phyloP scores from a whole-genome alignment of 1,140 invertebrate genomes.

The Cecropterus lyciades region DNA sequence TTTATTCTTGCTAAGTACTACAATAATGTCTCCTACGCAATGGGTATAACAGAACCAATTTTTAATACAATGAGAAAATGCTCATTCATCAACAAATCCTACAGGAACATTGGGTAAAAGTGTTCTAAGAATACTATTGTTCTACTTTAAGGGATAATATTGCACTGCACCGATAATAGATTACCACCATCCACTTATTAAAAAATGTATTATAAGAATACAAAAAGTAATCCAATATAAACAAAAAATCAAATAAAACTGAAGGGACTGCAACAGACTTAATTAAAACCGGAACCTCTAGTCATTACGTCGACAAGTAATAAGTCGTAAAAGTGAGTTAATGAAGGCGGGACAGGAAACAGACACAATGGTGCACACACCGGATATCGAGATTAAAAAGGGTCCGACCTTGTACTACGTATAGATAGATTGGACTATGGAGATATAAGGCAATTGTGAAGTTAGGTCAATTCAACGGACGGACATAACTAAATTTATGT shows the following conservation, averaged over 20 bases:
- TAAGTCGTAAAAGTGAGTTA: constrained; percentile 69
- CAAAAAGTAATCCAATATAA: no score
- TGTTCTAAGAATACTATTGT: no score
- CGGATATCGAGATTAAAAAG: constrained; percentile 71
- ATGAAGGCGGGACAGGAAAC: constrained; percentile 69
- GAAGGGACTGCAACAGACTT: constrained; percentile 7
- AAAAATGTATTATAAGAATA: no score
- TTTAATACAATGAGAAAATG: no score
- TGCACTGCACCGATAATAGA: no score
- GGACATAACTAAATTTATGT: constrained; percentile 6
- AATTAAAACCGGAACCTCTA: constrained; percentile 47
- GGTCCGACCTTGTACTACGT: constrained; percentile 61
- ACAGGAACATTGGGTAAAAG: no score
- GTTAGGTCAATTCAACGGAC: constrained; percentile 10
- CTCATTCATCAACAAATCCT: no score
- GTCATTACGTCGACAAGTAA: constrained; percentile 56
- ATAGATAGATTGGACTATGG: constrained; percentile 8
- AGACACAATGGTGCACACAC: constrained; percentile 55
- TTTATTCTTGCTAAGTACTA: no score
- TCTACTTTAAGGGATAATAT: no score
- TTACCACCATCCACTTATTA: no score
- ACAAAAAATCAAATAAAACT: neutral
- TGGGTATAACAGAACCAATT: no score
- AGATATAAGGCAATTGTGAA: constrained; percentile 40
- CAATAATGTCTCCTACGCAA: no score